Conservation (phyloP, 2,113 vertebrate species). For the Sinocyclocheilus grahami region DNA sequence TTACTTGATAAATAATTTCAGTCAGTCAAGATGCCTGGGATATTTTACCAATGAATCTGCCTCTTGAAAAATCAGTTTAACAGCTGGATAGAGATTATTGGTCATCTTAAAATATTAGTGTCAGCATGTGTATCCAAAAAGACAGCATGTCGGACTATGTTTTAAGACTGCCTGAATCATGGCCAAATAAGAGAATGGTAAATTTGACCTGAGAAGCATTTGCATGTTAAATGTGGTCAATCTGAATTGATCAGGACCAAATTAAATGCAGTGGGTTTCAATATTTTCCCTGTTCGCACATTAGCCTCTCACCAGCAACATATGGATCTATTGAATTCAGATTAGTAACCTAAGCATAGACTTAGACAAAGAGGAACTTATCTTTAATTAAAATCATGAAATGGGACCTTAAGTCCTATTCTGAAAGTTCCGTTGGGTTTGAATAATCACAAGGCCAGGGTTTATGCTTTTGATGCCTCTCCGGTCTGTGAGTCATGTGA, state of each 20-base stretch:
- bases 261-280: constrained; percentile 93
- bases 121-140: constrained; percentile 15
- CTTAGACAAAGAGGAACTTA: constrained; percentile 87
- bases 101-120: not conserved
- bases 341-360: constrained; percentile 89
- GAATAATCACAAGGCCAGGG: constrained; percentile 33
- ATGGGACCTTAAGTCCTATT: constrained; percentile 74
- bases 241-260: constrained; percentile 92
- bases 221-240: constrained; percentile 96
- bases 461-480: not conserved
- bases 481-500: not conserved
- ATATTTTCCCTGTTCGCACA: constrained; percentile 87
- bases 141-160: not conserved
- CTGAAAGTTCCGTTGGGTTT: constrained; percentile 41
- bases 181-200: constrained; percentile 66
- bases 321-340: constrained; percentile 93
- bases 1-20: not conserved
- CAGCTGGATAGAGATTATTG: not conserved
- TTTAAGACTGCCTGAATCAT: constrained; percentile 56
- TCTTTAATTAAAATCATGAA: constrained; percentile 99
- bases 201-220: constrained; percentile 77
- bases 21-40: not conserved
- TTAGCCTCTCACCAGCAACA: constrained; percentile 85
- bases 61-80: not conserved
- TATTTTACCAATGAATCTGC: not conserved